Conservation (phyloP, 2,113 vertebrate species). For the Formicarius rufipectus region DNA sequence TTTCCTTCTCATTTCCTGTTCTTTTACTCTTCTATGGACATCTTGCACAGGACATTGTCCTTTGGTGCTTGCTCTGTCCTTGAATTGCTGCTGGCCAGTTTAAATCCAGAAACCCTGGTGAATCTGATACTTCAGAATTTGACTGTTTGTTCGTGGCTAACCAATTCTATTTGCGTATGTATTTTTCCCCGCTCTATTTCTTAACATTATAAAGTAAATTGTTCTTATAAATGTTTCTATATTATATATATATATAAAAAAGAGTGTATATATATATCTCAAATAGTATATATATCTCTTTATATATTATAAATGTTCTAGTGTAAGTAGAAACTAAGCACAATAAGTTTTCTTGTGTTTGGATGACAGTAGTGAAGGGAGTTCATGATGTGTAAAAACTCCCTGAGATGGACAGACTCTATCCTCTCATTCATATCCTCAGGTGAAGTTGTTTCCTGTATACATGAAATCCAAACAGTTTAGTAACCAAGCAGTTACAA, state of each 20-base stretch:
- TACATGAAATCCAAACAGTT: not conserved
- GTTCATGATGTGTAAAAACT: not conserved
- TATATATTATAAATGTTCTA: too few relatives aligned
- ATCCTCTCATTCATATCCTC: not conserved
- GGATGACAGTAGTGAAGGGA: not conserved
- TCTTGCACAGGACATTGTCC: not conserved
- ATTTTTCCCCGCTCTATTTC: not conserved
- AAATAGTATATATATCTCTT: too few relatives aligned
- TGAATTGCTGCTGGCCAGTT: not conserved
- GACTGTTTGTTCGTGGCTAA: accelerated
- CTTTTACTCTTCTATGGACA: not conserved
- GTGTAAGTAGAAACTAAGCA: not conserved
- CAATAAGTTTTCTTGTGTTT: not conserved
- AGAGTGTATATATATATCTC: too few relatives aligned
- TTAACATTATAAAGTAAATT: not conserved
- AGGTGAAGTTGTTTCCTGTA: not conserved
- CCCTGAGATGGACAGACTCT: not conserved
- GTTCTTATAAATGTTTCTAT: too few relatives aligned
- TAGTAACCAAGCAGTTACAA: not conserved
- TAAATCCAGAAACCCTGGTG: not conserved
- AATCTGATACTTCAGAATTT: not conserved
- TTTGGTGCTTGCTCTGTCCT: not conserved
- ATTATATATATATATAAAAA: too few relatives aligned
- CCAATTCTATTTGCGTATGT: not conserved
- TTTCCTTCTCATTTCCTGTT: not conserved